Percentiles rank a stretch among this genome's conserved stretches.
Conservation (phyloP, 2,888 invertebrate species). For the Phalangium opilio region DNA sequence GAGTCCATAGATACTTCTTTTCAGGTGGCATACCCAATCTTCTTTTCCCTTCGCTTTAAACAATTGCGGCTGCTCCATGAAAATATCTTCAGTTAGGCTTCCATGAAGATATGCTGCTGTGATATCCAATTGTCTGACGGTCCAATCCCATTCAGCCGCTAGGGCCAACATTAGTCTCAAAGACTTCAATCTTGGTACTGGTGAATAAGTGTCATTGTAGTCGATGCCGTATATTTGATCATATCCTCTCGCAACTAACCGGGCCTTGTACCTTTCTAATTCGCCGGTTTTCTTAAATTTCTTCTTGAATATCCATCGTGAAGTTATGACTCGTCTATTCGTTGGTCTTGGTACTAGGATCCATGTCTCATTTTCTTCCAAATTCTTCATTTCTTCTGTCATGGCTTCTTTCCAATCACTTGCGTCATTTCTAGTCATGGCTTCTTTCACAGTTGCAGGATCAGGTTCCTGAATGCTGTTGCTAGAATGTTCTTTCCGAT, state of each 20-base stretch:
- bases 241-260: constrained; percentile 1
- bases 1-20: constrained; percentile 1
- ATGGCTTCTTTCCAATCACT: constrained; percentile 1
- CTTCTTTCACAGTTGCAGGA: background rate
- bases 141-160: background rate
- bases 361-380: background rate
- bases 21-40: background rate
- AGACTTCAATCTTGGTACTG: background rate
- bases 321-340: background rate
- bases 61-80: constrained; percentile 2
- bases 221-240: constrained; percentile 1
- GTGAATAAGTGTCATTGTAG: constrained; percentile 4
- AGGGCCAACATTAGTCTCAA: background rate
- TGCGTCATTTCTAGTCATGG: background rate
- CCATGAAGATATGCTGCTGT: constrained; percentile 4
- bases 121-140: constrained; percentile 2
- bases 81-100: constrained; percentile 2
- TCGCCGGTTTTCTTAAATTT: background rate
- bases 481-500: too few species aligned
- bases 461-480: too few species aligned
- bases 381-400: constrained; percentile 1
- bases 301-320: background rate
- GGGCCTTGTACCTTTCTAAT: background rate
- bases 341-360: constrained; percentile 1
- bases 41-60: background rate